These are phyloP conservation scores for Laticauda laticaudata DNA, from an alignment of 2,113 vertebrate genomes.

Conservation along the genomic window DNA sequence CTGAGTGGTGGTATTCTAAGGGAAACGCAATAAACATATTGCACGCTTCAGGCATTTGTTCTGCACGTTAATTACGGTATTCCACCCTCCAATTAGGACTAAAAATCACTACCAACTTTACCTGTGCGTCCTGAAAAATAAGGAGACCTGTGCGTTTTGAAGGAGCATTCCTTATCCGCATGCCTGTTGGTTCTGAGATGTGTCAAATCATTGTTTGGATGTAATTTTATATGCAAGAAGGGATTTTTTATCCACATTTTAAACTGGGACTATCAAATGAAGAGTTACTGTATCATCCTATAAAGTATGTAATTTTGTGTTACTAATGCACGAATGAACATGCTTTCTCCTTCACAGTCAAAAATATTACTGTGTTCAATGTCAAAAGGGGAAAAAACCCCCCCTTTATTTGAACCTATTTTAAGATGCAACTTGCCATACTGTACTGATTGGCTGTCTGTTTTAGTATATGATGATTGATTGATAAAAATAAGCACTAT, in stretches of 20 bases:
- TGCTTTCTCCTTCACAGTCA: background rate
- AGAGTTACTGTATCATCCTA: background rate
- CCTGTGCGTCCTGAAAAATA: background rate
- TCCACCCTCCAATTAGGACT: background rate
- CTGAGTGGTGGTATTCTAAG: background rate
- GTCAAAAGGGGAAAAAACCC: no score
- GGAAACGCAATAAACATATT: background rate
- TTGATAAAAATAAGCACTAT: background rate
- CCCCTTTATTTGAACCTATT: background rate
- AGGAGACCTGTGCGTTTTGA: background rate
- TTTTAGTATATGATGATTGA: background rate
- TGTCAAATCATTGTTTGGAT: background rate
- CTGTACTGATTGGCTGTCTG: background rate
- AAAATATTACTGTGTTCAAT: background rate
- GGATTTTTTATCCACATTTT: background rate
- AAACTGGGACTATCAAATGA: background rate
- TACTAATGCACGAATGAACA: background rate
- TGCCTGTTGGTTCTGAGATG: background rate
- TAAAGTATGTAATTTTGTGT: background rate
- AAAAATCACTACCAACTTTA: background rate
- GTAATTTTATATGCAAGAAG: background rate
- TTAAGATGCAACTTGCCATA: background rate
- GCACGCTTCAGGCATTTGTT: background rate
- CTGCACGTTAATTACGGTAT: background rate
- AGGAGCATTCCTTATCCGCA: background rate